A percentile compares a stretch with the other conserved stretches of the same genome.
Evolutionary conservation across 2,797 vertebrate species (phyloP).

Genomic region (Acanthurus tractus): DNA sequence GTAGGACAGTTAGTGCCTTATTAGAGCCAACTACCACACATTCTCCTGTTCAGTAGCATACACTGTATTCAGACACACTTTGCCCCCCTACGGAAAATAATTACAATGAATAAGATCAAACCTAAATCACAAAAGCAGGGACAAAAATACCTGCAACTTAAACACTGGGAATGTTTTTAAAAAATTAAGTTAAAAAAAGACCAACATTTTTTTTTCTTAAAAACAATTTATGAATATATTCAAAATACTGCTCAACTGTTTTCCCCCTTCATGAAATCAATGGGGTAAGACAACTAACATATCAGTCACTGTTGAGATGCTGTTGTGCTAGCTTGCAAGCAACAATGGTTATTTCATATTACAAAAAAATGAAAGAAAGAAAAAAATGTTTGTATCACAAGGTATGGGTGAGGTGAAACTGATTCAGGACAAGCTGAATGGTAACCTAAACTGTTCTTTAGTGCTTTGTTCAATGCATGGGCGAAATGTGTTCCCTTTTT

Average conservation of each 20-base stretch:
- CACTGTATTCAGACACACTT: conserved; percentile 68
- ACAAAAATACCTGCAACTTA: conserved; percentile 71
- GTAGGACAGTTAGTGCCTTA: conserved; percentile 57
- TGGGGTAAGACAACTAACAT: conserved; percentile 51
- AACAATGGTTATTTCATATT: conserved; percentile 71
- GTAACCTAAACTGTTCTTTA: conserved; percentile 53
- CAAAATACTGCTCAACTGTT: conserved; percentile 80
- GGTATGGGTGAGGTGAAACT: conserved; percentile 44
- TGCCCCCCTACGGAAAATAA: conserved; percentile 56
- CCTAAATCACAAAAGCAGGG: conserved; percentile 59
- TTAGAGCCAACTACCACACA: conserved; percentile 65
- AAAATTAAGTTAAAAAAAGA: conserved; percentile 48
- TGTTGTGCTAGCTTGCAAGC: conserved; percentile 68
- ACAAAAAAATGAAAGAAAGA: conserved; percentile 37
- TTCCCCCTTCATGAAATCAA: conserved; percentile 58
- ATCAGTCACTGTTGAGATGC: conserved; percentile 68
- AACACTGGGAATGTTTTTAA: conserved; percentile 80
- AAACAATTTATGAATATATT: conserved; percentile 75
- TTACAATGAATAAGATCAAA: conserved; percentile 65
- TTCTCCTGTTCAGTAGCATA: conserved; percentile 72
- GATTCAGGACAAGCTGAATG: conserved; percentile 37
- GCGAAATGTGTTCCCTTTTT: conserved; percentile 64
- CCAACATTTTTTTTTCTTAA: conserved; percentile 53
- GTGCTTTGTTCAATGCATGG: conserved; percentile 73
- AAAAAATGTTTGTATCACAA: conserved; percentile 51